Conservation (phyloP, 2,797 vertebrate genomes). For the Sebastes taczanowskii region DNA sequence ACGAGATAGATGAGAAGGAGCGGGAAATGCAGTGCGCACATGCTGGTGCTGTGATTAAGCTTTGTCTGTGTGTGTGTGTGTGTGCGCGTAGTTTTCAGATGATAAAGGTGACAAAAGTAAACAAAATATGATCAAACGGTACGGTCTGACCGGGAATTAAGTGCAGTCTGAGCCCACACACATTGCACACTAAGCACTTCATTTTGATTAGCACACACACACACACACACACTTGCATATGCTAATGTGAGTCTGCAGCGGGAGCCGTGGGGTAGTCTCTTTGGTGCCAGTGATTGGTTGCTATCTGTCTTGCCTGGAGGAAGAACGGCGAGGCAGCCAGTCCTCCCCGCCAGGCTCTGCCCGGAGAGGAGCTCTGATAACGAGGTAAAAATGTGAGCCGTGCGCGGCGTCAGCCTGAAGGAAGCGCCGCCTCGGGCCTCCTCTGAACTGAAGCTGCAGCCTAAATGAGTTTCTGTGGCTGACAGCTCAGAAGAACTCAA, state of each 20-base stretch:
- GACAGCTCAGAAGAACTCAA: conserved; percentile 44
- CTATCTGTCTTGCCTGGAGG: conserved; percentile 73
- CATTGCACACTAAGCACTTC: conserved; percentile 44
- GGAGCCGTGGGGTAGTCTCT: conserved; percentile 54
- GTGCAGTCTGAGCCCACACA: conserved; percentile 55
- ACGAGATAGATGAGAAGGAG: conserved; percentile 63
- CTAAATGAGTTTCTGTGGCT: conserved; percentile 75
- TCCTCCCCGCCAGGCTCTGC: conserved; percentile 61
- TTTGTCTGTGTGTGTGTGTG: conserved; percentile 34
- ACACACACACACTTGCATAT: conserved; percentile 52
- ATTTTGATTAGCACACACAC: conserved; percentile 56
- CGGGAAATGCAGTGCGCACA: conserved; percentile 42
- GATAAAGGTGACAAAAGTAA: conserved; percentile 58
- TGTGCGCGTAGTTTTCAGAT: conserved; percentile 33
- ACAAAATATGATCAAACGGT: conserved; percentile 68
- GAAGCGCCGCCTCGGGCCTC: conserved; percentile 59
- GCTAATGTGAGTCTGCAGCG: conserved; percentile 64
- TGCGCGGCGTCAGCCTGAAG: conserved; percentile 50
- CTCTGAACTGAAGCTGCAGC: conserved; percentile 52
- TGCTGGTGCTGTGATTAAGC: conserved; percentile 59
- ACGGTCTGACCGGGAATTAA: conserved; percentile 63
- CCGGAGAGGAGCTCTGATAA: conserved; percentile 75
- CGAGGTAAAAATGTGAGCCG: conserved; percentile 57
- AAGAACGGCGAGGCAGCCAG: conserved; percentile 41
- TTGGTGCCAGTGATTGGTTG: conserved; percentile 75